Conservation (phyloP, 2,888 invertebrate species). For the Rhagium mordax region DNA sequence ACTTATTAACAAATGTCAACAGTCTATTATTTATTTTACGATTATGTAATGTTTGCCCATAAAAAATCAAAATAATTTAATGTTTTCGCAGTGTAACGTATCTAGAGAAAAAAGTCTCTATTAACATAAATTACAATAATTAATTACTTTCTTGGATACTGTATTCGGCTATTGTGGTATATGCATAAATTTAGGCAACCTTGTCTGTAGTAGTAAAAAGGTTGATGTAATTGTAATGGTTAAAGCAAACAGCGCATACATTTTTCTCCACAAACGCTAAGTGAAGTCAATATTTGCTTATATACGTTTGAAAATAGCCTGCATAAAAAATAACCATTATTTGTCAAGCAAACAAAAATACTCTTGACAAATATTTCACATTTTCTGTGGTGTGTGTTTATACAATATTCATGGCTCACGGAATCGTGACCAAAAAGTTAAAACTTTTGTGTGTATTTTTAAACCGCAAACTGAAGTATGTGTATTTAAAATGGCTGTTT, state of each 20-base stretch:
- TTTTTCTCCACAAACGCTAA: slow-evolving; percentile 11
- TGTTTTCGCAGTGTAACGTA: too few species aligned
- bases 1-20: too few species aligned
- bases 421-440: slow-evolving; percentile 29
- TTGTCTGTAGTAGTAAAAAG: not conserved
- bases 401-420: not conserved
- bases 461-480: not conserved
- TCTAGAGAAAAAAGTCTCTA: too few species aligned
- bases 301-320: slow-evolving; percentile 20
- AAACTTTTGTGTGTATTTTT: slow-evolving; percentile 1
- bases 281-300: slow-evolving; percentile 24
- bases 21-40: too few species aligned
- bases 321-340: slow-evolving; percentile 21
- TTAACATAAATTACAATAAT: too few species aligned
- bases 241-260: slow-evolving; percentile 4
- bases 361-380: slow-evolving; percentile 25
- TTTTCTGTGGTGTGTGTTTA: slow-evolving; percentile 17
- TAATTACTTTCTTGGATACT: too few species aligned
- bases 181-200: not conserved
- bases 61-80: too few species aligned
- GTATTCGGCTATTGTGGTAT: not conserved
- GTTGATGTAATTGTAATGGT: slow-evolving; percentile 2
- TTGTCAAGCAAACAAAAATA: slow-evolving; percentile 18
- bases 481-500: not conserved
- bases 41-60: too few species aligned